These are phyloP conservation scores for Macroramphosus scolopax DNA, from an alignment of 2,797 vertebrate species.

Conservation along the genomic window DNA sequence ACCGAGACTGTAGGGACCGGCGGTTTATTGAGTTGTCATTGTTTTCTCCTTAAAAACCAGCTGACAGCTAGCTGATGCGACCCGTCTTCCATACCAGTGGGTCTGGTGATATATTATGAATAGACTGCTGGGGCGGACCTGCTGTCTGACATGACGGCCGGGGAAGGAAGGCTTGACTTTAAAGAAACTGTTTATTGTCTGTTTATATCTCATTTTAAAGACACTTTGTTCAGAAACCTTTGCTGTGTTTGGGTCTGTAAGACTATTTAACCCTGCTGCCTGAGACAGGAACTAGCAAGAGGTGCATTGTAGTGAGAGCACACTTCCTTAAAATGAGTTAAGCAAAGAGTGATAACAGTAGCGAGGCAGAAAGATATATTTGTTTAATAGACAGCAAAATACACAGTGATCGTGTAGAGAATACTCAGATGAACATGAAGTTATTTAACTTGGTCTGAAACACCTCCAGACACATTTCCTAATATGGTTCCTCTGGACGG, in stretches of 20 bases:
- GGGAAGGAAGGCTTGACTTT: slow-evolving; percentile 43
- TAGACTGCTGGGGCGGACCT: slow-evolving; percentile 18
- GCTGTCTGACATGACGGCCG: slow-evolving; percentile 31
- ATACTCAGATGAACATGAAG: too few species aligned
- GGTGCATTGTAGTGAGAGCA: slow-evolving; percentile 12
- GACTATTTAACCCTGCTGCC: slow-evolving; percentile 48
- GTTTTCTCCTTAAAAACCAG: slow-evolving; percentile 40
- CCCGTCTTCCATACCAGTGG: slow-evolving; percentile 12
- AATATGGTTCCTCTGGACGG: too few species aligned
- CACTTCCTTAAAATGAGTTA: too few species aligned
- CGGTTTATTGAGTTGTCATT: slow-evolving; percentile 36
- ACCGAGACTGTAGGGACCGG: slow-evolving; percentile 17
- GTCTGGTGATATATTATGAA: slow-evolving; percentile 32
- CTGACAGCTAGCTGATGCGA: slow-evolving; percentile 31
- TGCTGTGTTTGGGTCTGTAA: slow-evolving; percentile 36
- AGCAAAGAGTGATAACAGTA: too few species aligned
- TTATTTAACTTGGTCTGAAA: too few species aligned
- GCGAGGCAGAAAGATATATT: slow-evolving; percentile 5
- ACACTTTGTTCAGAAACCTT: slow-evolving; percentile 54
- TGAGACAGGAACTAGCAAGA: slow-evolving; percentile 12
- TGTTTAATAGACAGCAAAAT: too few species aligned
- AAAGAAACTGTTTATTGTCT: slow-evolving; percentile 40
- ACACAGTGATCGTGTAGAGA: too few species aligned
- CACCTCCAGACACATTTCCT: too few species aligned
- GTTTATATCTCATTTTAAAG: slow-evolving; percentile 58